Evolutionary conservation across 2,888 invertebrate genomes (phyloP).

Genomic region (Capitulum mitella): DNA sequence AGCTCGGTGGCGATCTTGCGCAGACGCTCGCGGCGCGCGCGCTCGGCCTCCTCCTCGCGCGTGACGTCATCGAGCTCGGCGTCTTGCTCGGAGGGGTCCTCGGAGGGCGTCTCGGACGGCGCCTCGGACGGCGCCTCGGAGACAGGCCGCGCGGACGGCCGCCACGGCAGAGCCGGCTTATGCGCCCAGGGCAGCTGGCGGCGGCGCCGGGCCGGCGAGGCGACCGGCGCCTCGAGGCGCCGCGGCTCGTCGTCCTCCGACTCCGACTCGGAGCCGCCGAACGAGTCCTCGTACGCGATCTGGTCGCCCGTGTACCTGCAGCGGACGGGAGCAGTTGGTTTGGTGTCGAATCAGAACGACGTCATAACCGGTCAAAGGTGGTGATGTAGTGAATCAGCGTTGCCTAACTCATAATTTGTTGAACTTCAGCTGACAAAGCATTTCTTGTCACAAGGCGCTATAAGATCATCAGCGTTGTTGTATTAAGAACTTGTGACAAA

Average conservation of each 20-base stretch:
- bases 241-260: background rate
- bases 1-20: slow-evolving; percentile 52
- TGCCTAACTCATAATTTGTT: too few species aligned
- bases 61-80: background rate
- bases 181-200: background rate
- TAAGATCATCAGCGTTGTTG: too few species aligned
- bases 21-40: slow-evolving; percentile 34
- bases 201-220: background rate
- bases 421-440: too few species aligned
- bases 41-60: background rate
- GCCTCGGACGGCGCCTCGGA: background rate
- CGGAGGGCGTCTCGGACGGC: background rate
- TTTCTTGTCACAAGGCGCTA: too few species aligned
- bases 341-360: too few species aligned
- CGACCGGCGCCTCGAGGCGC: background rate
- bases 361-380: too few species aligned
- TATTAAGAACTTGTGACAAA: too few species aligned
- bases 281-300: slow-evolving; percentile 3
- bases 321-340: too few species aligned
- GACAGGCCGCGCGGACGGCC: background rate
- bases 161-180: background rate
- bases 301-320: background rate
- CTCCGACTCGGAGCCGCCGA: slow-evolving; percentile 6
- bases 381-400: too few species aligned
- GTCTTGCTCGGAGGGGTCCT: background rate